Percentiles rank a stretch among this genome's conserved stretches.
Conservation (phyloP, 2,113 vertebrate species). For the Nicator chloris region DNA sequence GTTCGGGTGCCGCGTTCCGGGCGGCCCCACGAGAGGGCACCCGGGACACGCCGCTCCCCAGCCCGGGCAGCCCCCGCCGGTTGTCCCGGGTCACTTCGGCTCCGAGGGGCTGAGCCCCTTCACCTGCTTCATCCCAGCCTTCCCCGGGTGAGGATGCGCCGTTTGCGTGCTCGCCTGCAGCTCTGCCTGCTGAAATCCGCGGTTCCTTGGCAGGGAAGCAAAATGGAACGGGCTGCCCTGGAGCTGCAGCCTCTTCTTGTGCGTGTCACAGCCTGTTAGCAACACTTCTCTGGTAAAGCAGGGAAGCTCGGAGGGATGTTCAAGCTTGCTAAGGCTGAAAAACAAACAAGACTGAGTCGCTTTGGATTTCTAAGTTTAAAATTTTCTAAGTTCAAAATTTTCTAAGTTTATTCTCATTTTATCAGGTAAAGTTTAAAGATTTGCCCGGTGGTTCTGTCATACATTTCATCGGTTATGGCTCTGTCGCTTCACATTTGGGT, state of each 20-base stretch:
- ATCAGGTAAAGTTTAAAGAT: background rate
- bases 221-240: accelerated
- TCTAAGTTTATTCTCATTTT: accelerated
- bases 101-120: accelerated
- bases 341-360: background rate
- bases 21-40: background rate
- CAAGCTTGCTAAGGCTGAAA: background rate
- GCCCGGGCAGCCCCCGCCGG: background rate
- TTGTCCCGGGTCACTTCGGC: accelerated
- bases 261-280: accelerated
- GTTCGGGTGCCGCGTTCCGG: background rate
- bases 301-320: background rate
- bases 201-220: accelerated
- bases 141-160: background rate
- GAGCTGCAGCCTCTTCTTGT: accelerated
- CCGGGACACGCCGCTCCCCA: background rate
- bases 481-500: background rate
- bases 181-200: accelerated
- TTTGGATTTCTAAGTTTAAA: background rate
- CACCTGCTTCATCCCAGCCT: background rate
- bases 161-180: accelerated
- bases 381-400: background rate
- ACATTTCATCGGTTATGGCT: accelerated
- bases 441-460: background rate
- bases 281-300: accelerated